These are phyloP conservation scores for Cephus rjabovi DNA, from an alignment of 2,888 invertebrate genomes.

Conservation along the genomic window DNA sequence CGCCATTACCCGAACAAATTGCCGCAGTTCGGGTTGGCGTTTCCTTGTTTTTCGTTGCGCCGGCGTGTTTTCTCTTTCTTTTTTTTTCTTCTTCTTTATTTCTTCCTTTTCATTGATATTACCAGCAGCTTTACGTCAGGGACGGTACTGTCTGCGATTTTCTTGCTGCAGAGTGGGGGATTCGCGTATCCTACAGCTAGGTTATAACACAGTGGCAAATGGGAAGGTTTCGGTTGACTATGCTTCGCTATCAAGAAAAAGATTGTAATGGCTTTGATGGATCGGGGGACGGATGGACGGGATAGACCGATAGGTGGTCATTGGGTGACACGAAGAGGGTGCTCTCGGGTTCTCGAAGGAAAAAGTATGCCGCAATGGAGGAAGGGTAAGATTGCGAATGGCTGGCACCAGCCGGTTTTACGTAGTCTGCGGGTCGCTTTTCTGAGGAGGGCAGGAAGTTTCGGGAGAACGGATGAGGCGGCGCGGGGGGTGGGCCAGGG, in stretches of 20 bases:
- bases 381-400: background rate
- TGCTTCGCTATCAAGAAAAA: background rate
- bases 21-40: background rate
- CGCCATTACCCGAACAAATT: background rate
- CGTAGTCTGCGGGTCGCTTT: background rate
- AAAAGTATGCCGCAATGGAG: background rate
- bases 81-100: background rate
- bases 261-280: background rate
- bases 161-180: background rate
- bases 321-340: background rate
- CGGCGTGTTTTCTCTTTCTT: background rate
- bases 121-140: background rate
- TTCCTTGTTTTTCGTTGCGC: background rate
- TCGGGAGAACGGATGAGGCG: too few relatives aligned
- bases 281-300: background rate
- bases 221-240: background rate
- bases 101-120: background rate
- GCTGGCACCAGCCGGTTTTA: background rate
- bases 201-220: background rate
- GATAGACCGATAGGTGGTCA: background rate
- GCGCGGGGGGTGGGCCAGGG: fast-evolving
- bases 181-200: background rate
- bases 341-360: background rate
- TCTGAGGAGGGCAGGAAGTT: background rate
- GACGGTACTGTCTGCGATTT: background rate